Conservation (phyloP, 2,888 invertebrate genomes). For the Ligdia adustata region DNA sequence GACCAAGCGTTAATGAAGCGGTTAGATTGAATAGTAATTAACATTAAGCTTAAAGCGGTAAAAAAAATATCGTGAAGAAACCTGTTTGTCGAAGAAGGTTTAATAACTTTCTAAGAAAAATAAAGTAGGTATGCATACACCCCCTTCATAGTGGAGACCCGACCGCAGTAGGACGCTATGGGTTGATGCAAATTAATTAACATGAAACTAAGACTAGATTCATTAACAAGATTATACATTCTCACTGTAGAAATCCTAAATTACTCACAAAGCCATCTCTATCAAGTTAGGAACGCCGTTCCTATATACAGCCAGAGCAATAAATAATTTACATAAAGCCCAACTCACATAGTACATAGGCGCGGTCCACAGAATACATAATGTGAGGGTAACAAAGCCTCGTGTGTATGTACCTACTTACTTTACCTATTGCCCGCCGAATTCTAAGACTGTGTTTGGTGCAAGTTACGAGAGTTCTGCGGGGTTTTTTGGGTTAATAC, state of each 20-base stretch:
- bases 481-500: neutral
- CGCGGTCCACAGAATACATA: slow-evolving; percentile 72
- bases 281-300: slow-evolving; percentile 24
- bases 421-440: slow-evolving; percentile 71
- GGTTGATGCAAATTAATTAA: no score
- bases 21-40: no score
- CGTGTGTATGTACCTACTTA: slow-evolving; percentile 48
- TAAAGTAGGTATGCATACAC: no score
- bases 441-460: slow-evolving; percentile 64
- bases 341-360: slow-evolving; percentile 36
- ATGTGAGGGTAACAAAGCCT: slow-evolving; percentile 67
- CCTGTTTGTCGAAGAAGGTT: no score
- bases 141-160: no score
- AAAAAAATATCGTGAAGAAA: no score
- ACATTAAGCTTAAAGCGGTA: no score
- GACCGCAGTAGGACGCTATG: no score
- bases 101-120: no score
- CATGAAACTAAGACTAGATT: no score
- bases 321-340: slow-evolving; percentile 48
- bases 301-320: slow-evolving; percentile 35
- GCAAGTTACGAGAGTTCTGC: slow-evolving; percentile 36
- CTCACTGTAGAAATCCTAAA: slow-evolving; percentile 7
- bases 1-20: no score
- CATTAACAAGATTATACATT: no score
- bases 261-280: slow-evolving; percentile 18